phyloP scores from a whole-genome alignment of 2,113 vertebrate species.

The Onychostruthus taczanowskii region DNA sequence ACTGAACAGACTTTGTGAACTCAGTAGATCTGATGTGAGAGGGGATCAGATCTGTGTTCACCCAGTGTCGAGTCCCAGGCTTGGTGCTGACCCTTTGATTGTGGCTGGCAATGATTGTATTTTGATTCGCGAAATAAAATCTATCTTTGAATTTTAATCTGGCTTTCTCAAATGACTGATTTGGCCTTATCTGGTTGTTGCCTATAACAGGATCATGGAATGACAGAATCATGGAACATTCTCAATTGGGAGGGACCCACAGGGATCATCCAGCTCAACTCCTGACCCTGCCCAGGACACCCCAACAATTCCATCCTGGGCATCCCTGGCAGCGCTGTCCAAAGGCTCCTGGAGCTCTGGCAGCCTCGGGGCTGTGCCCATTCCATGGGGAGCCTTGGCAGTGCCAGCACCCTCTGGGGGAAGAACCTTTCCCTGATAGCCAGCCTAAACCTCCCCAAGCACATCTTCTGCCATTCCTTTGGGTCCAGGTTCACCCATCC shows the following conservation, averaged over 20 bases:
- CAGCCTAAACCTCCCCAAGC: background rate
- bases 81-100: too few species aligned
- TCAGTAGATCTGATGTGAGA: too few species aligned
- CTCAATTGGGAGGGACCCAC: background rate
- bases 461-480: background rate
- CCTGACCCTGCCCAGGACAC: background rate
- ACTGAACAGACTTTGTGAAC: too few species aligned
- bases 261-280: background rate
- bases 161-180: too few species aligned
- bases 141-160: too few species aligned
- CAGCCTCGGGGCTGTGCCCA: accelerated
- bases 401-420: background rate
- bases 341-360: background rate
- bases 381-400: background rate
- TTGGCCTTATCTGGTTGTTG: too few species aligned
- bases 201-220: too few species aligned
- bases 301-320: background rate
- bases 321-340: accelerated
- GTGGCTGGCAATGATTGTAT: too few species aligned
- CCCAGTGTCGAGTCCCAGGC: too few species aligned
- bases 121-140: too few species aligned
- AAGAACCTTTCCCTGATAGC: background rate
- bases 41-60: too few species aligned
- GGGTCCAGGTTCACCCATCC: background rate
- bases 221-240: background rate